Percentiles rank a stretch among this genome's conserved stretches.
phyloP scores from a whole-genome alignment of 2,797 vertebrate genomes.

The Pelochelys cantorii region DNA sequence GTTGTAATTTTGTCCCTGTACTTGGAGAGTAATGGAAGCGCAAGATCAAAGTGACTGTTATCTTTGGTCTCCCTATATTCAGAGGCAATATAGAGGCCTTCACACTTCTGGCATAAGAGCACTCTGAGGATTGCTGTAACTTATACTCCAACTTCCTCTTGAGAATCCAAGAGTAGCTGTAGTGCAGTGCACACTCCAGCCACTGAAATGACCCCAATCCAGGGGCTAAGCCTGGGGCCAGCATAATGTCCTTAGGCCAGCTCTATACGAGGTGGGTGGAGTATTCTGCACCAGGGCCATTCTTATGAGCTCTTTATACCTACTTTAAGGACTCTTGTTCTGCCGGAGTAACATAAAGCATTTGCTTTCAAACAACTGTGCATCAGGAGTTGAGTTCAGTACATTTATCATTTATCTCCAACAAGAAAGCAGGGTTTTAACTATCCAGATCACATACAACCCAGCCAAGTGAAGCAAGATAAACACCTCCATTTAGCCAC shows the following conservation, averaged over 20 bases:
- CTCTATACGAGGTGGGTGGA: not conserved
- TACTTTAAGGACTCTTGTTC: not conserved
- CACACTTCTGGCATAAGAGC: not conserved
- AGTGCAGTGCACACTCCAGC: not conserved
- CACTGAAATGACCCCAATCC: not conserved
- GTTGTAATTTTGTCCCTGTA: not conserved
- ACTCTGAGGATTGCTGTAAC: not conserved
- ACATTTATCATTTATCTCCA: not conserved
- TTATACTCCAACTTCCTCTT: not conserved
- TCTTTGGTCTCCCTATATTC: rapidly evolving
- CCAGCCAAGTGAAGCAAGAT: not conserved
- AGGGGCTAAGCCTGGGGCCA: not conserved
- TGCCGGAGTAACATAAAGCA: not conserved
- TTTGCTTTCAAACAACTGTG: not conserved
- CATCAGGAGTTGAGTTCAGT: not conserved
- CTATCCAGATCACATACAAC: not conserved
- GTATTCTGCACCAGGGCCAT: not conserved
- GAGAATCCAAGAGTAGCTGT: not conserved
- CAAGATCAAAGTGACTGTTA: not conserved
- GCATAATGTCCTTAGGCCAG: not conserved
- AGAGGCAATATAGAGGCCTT: not conserved
- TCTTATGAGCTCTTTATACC: not conserved
- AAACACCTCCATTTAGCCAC: not conserved
- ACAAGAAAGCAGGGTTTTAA: not conserved
- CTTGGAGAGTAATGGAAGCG: not conserved